phyloP scores from a whole-genome alignment of 2,888 invertebrate species.

The Miltochrista miniata region DNA sequence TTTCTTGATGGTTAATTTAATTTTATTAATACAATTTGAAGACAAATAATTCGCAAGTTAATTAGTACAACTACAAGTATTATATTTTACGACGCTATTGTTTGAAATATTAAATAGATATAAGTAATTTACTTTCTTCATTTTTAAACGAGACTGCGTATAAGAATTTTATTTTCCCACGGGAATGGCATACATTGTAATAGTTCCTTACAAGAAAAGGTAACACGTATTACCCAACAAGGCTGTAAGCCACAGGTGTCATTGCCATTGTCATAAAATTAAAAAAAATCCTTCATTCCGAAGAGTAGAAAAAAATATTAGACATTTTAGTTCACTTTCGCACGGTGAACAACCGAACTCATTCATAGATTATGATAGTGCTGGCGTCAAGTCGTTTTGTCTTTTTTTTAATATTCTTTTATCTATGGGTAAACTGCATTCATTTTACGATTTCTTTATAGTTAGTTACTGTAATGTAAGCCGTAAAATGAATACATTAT shows the following conservation, averaged over 20 bases:
- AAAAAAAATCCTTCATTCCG: slow-evolving; percentile 15
- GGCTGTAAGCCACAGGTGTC: slow-evolving; percentile 34
- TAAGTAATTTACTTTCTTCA: slow-evolving; percentile 6
- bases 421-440: slow-evolving; percentile 18
- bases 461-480: too few relatives aligned
- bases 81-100: slow-evolving; percentile 8
- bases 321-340: slow-evolving; percentile 16
- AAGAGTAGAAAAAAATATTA: slow-evolving; percentile 14
- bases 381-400: slow-evolving; percentile 26
- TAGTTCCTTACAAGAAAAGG: slow-evolving; percentile 14
- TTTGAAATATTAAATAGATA: not conserved
- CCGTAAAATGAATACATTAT: too few relatives aligned
- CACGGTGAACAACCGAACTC: slow-evolving; percentile 19
- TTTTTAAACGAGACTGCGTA: slow-evolving; percentile 2
- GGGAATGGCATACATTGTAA: slow-evolving; percentile 28
- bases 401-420: slow-evolving; percentile 20
- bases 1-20: not conserved
- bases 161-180: slow-evolving; percentile 29
- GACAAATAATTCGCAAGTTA: slow-evolving; percentile 4
- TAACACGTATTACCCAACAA: slow-evolving; percentile 31
- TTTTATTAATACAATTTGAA: not conserved
- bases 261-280: slow-evolving; percentile 29
- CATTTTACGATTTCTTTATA: not conserved
- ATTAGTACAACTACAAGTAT: slow-evolving; percentile 12
- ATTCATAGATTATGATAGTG: slow-evolving; percentile 25